Base-by-base conservation (phyloP, 2,888 invertebrate species). In the Arrhopalites spinosus region DNA sequence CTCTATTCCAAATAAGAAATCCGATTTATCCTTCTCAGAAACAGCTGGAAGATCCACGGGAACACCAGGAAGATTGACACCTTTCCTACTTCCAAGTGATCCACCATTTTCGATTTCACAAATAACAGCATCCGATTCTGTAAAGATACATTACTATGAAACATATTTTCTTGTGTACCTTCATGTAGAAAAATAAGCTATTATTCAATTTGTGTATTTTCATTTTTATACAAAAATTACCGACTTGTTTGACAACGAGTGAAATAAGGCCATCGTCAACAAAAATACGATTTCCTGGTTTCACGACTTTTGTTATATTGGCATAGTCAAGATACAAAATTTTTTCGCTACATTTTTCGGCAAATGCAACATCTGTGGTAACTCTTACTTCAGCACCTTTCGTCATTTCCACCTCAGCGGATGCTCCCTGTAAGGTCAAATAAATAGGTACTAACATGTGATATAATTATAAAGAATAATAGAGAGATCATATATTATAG, bases 241-340 rank as follows among this genome's bases (percentile, higher is more conserved):
- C 88, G 71, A 92, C 87, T 78, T 92, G 90, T 79, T 90, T 90
- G 68, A 95, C 96, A 85, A 95, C 89, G 83, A 98, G 88, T 0
- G 96, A 96, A 83, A 99, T 95, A 53, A 99, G 90, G 17, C 98
- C 98, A 84, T 99, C 98, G 84, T 99, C 98, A 77, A 99, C 92
- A 87, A 90, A 99, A 81, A 98, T 91, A 67, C 91, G 89, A 85
- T 93, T 93, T 78, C 95, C 96, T 8, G 90, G 88, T 86, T 92
- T 90, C 70, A 98, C 90, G 0, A 97, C 96, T 83, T 94, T 95
- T 1, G 92, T 91, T 84, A 99, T 97, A 87, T 99, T 98, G 79
- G 90, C 91, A 85, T 99, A 99, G 87, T 98, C 98, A 0, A 99
- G 91, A 86, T 87, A 97, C 27, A 99, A 88, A 2, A 89, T 85